A percentile compares a stretch with the other conserved stretches of the same genome.
These are phyloP conservation scores for Sinonovacula constricta DNA, from an alignment of 1,140 invertebrate species.

Conservation along the genomic window DNA sequence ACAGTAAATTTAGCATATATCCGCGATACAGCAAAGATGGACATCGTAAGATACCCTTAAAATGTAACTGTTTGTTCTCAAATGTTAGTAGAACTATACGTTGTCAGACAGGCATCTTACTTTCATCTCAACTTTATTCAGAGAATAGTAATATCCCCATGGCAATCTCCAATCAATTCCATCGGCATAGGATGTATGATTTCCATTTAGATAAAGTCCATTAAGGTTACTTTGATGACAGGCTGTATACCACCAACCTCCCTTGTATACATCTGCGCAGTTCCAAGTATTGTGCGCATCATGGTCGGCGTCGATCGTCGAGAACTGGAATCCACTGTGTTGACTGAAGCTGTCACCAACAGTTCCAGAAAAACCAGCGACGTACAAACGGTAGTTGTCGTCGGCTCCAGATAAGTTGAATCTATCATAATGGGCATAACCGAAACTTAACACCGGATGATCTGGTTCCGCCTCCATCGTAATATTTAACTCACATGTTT, in stretches of 20 bases:
- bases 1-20: too few relatives aligned
- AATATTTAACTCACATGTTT: slow-evolving; percentile 26
- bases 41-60: too few relatives aligned
- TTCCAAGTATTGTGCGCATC: not conserved
- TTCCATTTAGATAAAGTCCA: slow-evolving; percentile 6
- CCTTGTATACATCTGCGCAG: slow-evolving; percentile 37
- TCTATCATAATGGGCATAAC: slow-evolving; percentile 16
- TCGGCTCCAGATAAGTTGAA: not conserved
- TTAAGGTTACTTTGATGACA: slow-evolving; percentile 51
- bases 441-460: not conserved
- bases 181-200: not conserved
- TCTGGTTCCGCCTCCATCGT: not conserved
- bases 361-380: slow-evolving; percentile 3
- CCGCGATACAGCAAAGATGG: too few relatives aligned
- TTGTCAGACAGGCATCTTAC: too few relatives aligned
- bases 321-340: slow-evolving; percentile 20
- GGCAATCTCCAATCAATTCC: not conserved
- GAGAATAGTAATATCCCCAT: slow-evolving; percentile 17
- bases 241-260: slow-evolving; percentile 43
- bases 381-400: not conserved
- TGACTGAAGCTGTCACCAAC: slow-evolving; percentile 1
- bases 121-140: slow-evolving; percentile 3
- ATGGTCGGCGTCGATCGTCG: slow-evolving; percentile 32
- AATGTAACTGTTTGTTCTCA: too few relatives aligned
- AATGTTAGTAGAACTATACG: too few relatives aligned